Evolutionary conservation across 2,888 invertebrate species (phyloP).

Genomic region (Ferrisia virgata): DNA sequence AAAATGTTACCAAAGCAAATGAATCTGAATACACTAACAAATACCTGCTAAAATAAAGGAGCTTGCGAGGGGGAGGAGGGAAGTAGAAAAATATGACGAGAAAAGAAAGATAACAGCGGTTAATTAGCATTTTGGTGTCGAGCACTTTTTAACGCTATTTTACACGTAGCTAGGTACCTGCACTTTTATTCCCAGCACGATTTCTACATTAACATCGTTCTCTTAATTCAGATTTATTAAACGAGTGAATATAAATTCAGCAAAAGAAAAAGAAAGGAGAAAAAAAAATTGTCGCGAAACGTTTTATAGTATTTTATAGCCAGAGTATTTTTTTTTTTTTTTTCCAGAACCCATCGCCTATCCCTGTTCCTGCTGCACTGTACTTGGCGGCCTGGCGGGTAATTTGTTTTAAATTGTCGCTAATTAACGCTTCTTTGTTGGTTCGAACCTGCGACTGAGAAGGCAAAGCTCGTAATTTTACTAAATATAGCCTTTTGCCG

Average conservation of each 20-base stretch:
- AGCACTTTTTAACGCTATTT: neutral
- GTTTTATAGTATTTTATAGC: neutral
- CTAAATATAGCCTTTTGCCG: neutral
- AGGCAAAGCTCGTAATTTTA: neutral
- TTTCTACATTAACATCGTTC: constrained; percentile 20
- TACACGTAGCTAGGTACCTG: too few species aligned
- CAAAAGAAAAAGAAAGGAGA: neutral
- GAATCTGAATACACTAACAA: too few species aligned
- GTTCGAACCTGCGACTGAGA: neutral
- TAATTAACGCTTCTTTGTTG: constrained; percentile 26
- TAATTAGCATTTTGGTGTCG: constrained; percentile 10
- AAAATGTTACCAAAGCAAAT: too few species aligned
- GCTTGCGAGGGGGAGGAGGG: too few species aligned
- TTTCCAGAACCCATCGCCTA: neutral
- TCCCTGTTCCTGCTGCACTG: too few species aligned
- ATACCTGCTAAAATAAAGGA: too few species aligned
- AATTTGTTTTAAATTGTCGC: constrained; percentile 28
- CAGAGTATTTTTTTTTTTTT: too few species aligned
- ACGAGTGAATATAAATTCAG: constrained; percentile 2
- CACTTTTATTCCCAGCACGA: constrained; percentile 28
- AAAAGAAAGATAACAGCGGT: neutral
- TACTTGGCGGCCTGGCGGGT: too few species aligned
- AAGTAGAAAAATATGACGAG: neutral
- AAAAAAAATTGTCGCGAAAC: neutral
- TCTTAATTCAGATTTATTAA: constrained; percentile 26